These are phyloP conservation scores for Lamellibrachia luymesi DNA, from an alignment of 1,140 invertebrate species.

Conservation along the genomic window DNA sequence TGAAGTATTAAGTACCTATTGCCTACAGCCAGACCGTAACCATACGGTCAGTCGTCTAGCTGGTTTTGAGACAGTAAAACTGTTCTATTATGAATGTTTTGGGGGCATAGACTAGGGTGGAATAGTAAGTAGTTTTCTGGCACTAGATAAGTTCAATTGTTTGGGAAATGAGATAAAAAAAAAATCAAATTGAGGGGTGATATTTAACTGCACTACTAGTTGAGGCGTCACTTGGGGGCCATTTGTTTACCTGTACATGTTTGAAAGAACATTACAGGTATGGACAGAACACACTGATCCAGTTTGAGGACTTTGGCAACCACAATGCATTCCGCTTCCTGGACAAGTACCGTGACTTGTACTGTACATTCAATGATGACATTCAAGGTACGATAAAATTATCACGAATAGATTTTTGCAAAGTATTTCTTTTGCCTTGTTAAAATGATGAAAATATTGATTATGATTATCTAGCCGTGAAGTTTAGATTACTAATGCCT, in stretches of 20 bases:
- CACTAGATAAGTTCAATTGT: no score
- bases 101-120: no score
- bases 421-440: background rate
- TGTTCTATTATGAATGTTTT: no score
- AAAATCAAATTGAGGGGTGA: no score
- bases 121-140: no score
- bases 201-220: no score
- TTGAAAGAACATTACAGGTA: slow-evolving; percentile 39
- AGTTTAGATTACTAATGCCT: background rate
- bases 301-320: slow-evolving; percentile 59
- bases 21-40: no score
- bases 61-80: no score
- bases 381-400: slow-evolving; percentile 51
- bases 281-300: slow-evolving; percentile 53
- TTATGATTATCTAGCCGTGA: background rate
- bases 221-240: no score
- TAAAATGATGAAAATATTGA: background rate
- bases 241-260: background rate
- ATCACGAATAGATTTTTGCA: background rate
- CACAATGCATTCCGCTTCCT: slow-evolving; percentile 56
- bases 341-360: slow-evolving; percentile 52
- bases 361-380: slow-evolving; percentile 59
- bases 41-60: no score
- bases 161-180: no score
- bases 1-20: no score